phyloP scores from a whole-genome alignment of 2,113 vertebrate species.

The Danionella cerebrum region DNA sequence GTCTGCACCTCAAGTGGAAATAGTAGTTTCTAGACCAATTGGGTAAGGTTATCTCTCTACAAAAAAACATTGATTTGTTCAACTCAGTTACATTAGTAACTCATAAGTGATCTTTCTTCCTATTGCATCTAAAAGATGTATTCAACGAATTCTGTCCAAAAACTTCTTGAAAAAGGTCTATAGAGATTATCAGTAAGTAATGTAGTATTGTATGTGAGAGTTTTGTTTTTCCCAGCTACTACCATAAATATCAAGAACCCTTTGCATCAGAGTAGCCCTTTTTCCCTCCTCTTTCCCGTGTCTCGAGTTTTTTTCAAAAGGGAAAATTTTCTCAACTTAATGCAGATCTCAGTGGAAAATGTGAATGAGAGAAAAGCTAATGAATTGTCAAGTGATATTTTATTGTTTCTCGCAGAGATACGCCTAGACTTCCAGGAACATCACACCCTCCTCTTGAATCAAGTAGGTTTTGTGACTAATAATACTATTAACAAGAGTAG shows the following conservation, averaged over 20 bases:
- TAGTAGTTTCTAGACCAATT: constrained; percentile 97
- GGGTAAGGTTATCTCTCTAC: constrained; percentile 68
- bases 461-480: constrained; percentile 68
- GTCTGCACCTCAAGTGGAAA: constrained; percentile 97
- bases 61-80: neutral
- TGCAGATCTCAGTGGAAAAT: neutral
- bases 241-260: constrained; percentile 18
- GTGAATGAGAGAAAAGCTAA: neutral
- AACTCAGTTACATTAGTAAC: constrained; percentile 30
- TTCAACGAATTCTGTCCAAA: constrained; percentile 73
- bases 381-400: neutral
- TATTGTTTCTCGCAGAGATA: constrained; percentile 69
- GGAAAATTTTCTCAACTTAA: neutral
- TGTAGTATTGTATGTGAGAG: neutral
- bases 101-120: constrained; percentile 51
- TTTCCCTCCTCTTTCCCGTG: constrained; percentile 2
- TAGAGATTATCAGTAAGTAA: constrained; percentile 85
- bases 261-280: neutral
- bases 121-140: constrained; percentile 63
- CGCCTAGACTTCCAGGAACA: constrained; percentile 90
- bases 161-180: constrained; percentile 81
- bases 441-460: constrained; percentile 95
- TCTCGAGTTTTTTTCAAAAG: neutral
- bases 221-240: constrained; percentile 23
- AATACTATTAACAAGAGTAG: no score